These are phyloP conservation scores for Onychomys torridus DNA, from an alignment of 2,797 vertebrate species.

Conservation along the genomic window DNA sequence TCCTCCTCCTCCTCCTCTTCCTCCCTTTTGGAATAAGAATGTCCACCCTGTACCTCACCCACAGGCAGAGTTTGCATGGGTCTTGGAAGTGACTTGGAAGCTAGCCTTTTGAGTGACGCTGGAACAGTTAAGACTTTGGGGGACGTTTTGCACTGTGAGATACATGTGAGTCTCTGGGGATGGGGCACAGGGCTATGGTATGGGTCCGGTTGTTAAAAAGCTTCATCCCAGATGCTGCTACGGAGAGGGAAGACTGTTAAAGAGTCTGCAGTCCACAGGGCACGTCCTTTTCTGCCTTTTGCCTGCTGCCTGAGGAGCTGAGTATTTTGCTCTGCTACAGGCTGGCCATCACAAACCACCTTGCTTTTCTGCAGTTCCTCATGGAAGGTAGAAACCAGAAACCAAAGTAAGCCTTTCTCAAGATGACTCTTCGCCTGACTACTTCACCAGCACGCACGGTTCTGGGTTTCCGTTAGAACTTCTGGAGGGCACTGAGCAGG, in stretches of 20 bases:
- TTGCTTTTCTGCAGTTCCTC: neutral
- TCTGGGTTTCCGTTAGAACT: neutral
- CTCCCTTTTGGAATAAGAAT: neutral
- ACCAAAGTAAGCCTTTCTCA: neutral
- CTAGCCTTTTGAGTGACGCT: neutral
- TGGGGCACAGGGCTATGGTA: neutral
- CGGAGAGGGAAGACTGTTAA: neutral
- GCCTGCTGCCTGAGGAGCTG: neutral
- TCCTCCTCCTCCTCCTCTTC: neutral
- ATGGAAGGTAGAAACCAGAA: neutral
- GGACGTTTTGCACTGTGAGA: neutral
- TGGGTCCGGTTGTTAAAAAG: neutral
- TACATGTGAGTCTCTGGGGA: no score
- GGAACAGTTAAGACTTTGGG: neutral
- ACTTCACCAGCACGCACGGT: neutral
- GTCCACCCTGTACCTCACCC: neutral
- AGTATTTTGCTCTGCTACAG: neutral
- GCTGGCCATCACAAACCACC: neutral
- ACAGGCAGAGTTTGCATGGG: neutral
- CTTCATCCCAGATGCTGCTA: neutral
- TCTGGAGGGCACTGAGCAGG: neutral
- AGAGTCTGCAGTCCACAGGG: neutral
- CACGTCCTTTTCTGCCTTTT: neutral
- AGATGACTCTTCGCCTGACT: neutral
- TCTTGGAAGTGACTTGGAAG: neutral